These are phyloP conservation scores for Alces alces DNA, from an alignment of 2,113 vertebrate genomes.

Conservation along the genomic window DNA sequence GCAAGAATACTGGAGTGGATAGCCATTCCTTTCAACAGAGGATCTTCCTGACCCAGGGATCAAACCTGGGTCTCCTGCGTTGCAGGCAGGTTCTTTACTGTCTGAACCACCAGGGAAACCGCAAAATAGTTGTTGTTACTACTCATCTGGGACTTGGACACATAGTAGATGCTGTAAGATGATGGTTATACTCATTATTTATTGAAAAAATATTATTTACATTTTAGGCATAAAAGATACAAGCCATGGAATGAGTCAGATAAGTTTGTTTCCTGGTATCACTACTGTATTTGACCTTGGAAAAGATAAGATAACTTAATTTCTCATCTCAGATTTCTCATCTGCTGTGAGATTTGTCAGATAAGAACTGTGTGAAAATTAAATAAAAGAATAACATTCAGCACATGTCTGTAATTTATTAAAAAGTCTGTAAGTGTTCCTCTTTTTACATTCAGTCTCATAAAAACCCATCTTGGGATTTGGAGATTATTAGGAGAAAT, in stretches of 20 bases:
- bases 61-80: neutral
- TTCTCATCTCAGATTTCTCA: neutral
- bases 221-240: neutral
- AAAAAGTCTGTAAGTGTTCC: neutral
- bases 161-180: neutral
- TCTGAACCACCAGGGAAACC: neutral
- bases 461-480: neutral
- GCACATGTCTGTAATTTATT: neutral
- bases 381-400: neutral
- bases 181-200: neutral
- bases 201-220: neutral
- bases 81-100: neutral
- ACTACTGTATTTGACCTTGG: neutral
- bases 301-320: neutral
- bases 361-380: neutral
- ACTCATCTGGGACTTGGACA: neutral
- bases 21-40: neutral
- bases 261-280: neutral
- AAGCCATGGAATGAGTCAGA: neutral
- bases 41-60: neutral
- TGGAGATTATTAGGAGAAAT: neutral
- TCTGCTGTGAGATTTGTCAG: neutral
- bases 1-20: neutral
- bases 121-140: neutral
- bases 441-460: neutral